A percentile compares a stretch with the other conserved stretches of the same genome.
phyloP scores from a whole-genome alignment of 2,797 vertebrate genomes.

The Clarias pachynema region DNA sequence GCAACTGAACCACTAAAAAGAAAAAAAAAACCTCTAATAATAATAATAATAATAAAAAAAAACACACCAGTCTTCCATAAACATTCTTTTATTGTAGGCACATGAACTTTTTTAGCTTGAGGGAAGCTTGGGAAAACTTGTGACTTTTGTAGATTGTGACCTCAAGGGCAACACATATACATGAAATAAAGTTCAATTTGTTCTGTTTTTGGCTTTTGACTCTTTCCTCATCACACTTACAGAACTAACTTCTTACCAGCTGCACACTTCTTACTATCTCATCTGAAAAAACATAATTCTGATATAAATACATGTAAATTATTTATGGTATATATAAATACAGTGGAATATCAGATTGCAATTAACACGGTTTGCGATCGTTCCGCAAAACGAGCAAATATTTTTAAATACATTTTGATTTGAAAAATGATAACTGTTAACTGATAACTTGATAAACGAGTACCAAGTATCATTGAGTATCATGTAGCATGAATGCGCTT shows the following conservation, averaged over 20 bases:
- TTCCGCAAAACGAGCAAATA: not conserved
- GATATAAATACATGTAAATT: not conserved
- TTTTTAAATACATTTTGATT: not conserved
- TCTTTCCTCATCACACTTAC: not conserved
- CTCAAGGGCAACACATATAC: conserved; percentile 22
- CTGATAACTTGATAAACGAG: no score
- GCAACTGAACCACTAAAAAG: not conserved
- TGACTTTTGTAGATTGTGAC: conserved; percentile 12
- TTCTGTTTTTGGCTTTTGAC: not conserved
- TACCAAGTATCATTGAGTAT: no score
- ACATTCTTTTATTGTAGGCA: conserved; percentile 15
- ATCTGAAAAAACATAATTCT: not conserved
- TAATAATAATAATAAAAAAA: not conserved
- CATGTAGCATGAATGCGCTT: no score
- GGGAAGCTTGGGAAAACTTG: conserved; percentile 18
- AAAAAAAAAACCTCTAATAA: not conserved
- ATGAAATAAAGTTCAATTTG: conserved; percentile 17
- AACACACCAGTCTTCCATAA: conserved; percentile 32
- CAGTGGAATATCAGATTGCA: not conserved
- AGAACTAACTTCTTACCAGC: no score
- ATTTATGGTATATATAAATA: not conserved
- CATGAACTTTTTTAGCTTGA: conserved; percentile 33
- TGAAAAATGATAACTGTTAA: not conserved
- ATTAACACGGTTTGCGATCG: no score
- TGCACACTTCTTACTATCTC: not conserved